phyloP scores from a whole-genome alignment of 1,140 invertebrate genomes.

The Zaprionus ornatus region DNA sequence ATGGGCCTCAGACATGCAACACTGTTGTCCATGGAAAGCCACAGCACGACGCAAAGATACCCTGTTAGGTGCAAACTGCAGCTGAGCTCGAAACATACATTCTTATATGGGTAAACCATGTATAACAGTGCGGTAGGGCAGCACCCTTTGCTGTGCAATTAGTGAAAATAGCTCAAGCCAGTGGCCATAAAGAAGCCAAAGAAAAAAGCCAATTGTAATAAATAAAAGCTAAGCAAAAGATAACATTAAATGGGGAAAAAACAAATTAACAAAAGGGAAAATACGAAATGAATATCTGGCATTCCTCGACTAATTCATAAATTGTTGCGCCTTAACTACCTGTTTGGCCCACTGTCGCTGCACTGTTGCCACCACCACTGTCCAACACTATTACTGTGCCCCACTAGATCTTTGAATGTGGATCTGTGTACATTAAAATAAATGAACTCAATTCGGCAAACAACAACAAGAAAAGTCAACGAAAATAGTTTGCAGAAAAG shows the following conservation, averaged over 20 bases:
- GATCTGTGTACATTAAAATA: slow-evolving; percentile 47
- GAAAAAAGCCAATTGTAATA: not conserved
- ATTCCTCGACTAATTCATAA: not conserved
- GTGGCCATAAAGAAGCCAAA: not conserved
- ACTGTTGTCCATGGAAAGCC: not conserved
- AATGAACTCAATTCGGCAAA: slow-evolving; percentile 65
- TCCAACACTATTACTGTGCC: not conserved
- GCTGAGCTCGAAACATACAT: not conserved
- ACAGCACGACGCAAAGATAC: not conserved
- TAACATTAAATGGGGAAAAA: not conserved
- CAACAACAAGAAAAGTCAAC: slow-evolving; percentile 32
- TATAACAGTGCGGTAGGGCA: not conserved
- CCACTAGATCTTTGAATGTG: not conserved
- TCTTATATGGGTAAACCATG: not conserved
- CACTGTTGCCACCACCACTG: not conserved
- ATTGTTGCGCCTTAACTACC: not conserved
- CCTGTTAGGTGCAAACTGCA: not conserved
- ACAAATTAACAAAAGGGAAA: not conserved
- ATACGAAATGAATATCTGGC: not conserved
- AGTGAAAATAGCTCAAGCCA: not conserved
- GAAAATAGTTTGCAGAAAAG: slow-evolving; percentile 28
- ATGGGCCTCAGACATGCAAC: slow-evolving; percentile 11
- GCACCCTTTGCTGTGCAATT: not conserved
- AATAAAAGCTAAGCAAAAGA: not conserved
- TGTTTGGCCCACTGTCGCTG: not conserved